Conservation (phyloP, 2,113 vertebrate species). For the Cyprinodon tularosa region DNA sequence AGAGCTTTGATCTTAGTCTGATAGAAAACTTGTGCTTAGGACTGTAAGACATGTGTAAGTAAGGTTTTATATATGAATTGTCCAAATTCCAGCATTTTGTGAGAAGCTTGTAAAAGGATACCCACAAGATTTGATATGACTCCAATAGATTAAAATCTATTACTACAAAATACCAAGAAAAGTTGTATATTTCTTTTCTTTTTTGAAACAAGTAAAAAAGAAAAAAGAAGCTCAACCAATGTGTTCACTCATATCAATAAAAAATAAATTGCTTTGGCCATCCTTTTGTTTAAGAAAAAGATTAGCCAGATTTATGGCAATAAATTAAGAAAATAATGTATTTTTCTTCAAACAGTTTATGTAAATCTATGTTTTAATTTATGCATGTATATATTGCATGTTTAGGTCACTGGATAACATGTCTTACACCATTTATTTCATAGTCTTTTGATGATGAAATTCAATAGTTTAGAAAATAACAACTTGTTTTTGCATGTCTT, state of each 20-base stretch:
- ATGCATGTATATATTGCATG: not conserved
- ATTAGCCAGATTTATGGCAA: not conserved
- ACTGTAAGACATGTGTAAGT: not conserved
- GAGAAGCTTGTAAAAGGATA: not conserved
- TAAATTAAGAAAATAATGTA: not conserved
- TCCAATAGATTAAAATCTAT: not conserved
- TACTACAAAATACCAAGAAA: not conserved
- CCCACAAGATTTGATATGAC: not conserved
- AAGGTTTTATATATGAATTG: not conserved
- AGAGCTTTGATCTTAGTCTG: not conserved
- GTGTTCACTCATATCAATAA: not conserved
- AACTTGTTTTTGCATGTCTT: not conserved
- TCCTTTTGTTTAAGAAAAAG: not conserved
- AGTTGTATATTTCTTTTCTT: no score
- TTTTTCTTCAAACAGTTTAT: not conserved
- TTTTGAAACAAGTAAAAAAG: not conserved
- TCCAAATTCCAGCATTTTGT: not conserved
- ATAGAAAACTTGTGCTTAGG: not conserved
- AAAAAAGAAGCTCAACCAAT: not conserved
- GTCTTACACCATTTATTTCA: no score
- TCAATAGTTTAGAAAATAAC: not conserved
- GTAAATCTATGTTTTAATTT: not conserved
- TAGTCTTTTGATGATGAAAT: not conserved
- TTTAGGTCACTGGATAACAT: no score
- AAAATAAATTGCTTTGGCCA: not conserved